Evolutionary conservation across 2,113 vertebrate genomes (phyloP).

Genomic region (Petromus typicus): DNA sequence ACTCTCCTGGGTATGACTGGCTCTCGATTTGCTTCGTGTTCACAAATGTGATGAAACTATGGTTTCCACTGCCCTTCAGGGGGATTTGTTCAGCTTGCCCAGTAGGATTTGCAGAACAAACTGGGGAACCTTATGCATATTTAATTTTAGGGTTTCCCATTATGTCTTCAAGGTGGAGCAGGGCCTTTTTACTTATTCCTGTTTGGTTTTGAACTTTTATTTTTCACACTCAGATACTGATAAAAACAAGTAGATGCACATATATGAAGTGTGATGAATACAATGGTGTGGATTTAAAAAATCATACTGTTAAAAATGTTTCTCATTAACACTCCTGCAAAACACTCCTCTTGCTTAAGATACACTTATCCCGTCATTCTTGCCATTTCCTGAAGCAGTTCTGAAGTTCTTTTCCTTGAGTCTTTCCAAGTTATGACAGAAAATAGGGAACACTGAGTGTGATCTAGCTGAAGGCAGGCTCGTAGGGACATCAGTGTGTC

Average conservation of each 20-base stretch:
- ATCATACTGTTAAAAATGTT: background rate
- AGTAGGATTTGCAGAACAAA: background rate
- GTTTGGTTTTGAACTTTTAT: background rate
- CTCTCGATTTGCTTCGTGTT: background rate
- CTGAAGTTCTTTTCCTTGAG: background rate
- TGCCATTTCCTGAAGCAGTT: background rate
- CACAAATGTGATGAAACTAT: rapidly evolving
- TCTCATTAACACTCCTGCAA: background rate
- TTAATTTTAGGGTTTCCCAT: background rate
- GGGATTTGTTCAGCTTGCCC: background rate
- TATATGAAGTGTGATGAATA: background rate
- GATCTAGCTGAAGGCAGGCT: background rate
- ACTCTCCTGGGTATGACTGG: background rate
- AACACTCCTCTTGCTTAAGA: background rate
- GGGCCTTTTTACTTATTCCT: background rate
- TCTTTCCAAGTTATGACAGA: background rate
- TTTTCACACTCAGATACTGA: background rate
- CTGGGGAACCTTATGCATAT: background rate
- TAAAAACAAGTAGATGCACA: background rate
- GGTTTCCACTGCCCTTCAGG: background rate
- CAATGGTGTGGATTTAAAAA: background rate
- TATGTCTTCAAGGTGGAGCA: background rate
- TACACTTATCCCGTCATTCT: background rate
- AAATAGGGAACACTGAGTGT: background rate
- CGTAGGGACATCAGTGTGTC: no score